A percentile compares a stretch with the other conserved stretches of the same genome.
phyloP scores from a whole-genome alignment of 2,113 vertebrate genomes.

The Caretta caretta region DNA sequence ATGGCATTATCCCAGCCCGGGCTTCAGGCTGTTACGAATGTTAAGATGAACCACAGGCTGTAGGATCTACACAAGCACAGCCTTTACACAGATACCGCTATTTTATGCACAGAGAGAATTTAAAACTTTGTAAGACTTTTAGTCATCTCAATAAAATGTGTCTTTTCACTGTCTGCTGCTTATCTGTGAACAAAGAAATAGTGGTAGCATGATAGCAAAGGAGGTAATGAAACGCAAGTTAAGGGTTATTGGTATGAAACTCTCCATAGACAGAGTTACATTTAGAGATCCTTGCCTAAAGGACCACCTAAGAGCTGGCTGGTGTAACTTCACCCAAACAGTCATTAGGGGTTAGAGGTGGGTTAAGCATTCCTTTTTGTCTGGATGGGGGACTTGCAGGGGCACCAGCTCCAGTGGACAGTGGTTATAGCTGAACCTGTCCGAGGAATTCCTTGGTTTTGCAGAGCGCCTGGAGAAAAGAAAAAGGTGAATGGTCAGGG shows the following conservation, averaged over 20 bases:
- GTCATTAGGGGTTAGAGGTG: neutral
- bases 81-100: neutral
- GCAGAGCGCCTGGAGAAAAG: neutral
- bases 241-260: slow-evolving; percentile 44
- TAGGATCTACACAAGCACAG: neutral
- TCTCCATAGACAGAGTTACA: neutral
- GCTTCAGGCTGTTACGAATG: accelerated
- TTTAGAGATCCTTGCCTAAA: neutral
- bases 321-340: neutral
- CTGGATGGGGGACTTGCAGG: neutral
- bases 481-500: neutral
- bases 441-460: neutral
- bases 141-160: slow-evolving; percentile 36
- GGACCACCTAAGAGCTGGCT: neutral
- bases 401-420: neutral
- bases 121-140: slow-evolving; percentile 39
- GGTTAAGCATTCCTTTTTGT: neutral
- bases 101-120: slow-evolving; percentile 47
- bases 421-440: neutral
- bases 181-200: slow-evolving; percentile 30
- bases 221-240: slow-evolving; percentile 1
- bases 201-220: neutral
- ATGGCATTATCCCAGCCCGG: neutral
- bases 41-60: neutral
- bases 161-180: slow-evolving; percentile 25